Conservation (phyloP, 2,888 invertebrate species). For the Ischnus inquisitorius region DNA sequence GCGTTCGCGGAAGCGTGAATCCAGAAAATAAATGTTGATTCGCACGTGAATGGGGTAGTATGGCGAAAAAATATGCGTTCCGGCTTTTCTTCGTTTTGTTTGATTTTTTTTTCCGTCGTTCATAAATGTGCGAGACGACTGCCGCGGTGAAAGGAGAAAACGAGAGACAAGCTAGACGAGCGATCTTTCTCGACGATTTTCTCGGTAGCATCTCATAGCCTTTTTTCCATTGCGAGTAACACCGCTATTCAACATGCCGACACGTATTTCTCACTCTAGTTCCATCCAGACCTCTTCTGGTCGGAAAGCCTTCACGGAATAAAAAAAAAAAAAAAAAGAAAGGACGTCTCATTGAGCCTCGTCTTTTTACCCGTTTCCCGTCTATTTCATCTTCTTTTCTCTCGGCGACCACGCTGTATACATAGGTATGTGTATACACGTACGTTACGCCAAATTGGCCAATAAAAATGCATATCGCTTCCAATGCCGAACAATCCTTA, state of each 20-base stretch:
- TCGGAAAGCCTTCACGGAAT: slow-evolving; percentile 37
- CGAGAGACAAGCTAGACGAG: slow-evolving; percentile 27
- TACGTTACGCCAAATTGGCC: slow-evolving; percentile 26
- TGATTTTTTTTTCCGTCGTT: slow-evolving; percentile 43
- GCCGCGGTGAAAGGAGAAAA: slow-evolving; percentile 49
- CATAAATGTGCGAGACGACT: slow-evolving; percentile 46
- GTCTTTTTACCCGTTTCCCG: slow-evolving; percentile 26
- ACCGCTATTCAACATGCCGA: slow-evolving; percentile 55
- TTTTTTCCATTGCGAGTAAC: slow-evolving; percentile 51
- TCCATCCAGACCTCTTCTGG: slow-evolving; percentile 28
- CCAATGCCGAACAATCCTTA: slow-evolving; percentile 17
- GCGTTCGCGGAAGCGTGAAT: slow-evolving; percentile 49
- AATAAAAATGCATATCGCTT: slow-evolving; percentile 49
- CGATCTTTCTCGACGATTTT: slow-evolving; percentile 59
- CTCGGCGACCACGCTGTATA: background rate
- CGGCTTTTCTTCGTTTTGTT: slow-evolving; percentile 35
- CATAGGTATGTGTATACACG: background rate
- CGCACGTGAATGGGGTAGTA: slow-evolving; percentile 52
- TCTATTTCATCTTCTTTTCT: slow-evolving; percentile 10
- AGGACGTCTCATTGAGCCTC: slow-evolving; percentile 42
- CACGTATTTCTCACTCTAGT: slow-evolving; percentile 49
- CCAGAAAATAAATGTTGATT: slow-evolving; percentile 66
- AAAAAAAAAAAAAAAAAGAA: slow-evolving; percentile 49
- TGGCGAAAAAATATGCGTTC: slow-evolving; percentile 54
- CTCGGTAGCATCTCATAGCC: slow-evolving; percentile 48